Evolutionary conservation across 2,888 invertebrate species (phyloP), one percentile per base, ranked within the genome.

Genomic region (Bombylius discolor): DNA sequence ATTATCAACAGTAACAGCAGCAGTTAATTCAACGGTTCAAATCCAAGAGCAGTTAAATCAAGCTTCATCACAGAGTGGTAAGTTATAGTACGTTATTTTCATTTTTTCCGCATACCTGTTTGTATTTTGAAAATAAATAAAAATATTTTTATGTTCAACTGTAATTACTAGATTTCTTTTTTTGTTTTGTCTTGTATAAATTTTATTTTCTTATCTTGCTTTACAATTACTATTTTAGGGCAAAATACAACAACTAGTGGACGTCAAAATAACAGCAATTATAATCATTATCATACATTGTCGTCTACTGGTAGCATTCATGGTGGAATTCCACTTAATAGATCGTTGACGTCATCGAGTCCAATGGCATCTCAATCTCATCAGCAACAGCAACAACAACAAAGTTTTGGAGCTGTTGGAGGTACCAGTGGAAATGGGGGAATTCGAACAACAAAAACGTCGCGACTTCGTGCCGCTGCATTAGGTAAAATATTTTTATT

Each of bases 381-480:
- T 23, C 23, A 23, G 23, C 23, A 23, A 23, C 23, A 23, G 23
- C 23, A 23, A 23, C 23, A 23, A 23, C 23, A 23, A 23, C 23
- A 23, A 23, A 23, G 23, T 23, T 23, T 23, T 23, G 23, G 23
- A 23, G 23, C 23, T 23, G 1, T 1, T 23, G 23, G 23, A 23
- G 23, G 23, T 11, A 42, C 3, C 34, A 36, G 34, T 36, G 8
- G 8, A 7, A 36, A 8, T 42, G 3, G 5, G 4, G 39, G 39
- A 11, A 42, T 42, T 11, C 39, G 86, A 71, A 82, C 84, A 63
- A 87, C 86, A 56, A 79, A 84, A 68, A 79, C 87, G 42, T 86
- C 86, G 61, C 79, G 85, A 62, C 76, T 87, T 59, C 78, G 87
- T 71, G 84, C 84, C 58, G 82, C 84, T 56, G 82, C 82, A 60